phyloP scores from a whole-genome alignment of 2,797 vertebrate genomes.

The Enteromius anoplus region DNA sequence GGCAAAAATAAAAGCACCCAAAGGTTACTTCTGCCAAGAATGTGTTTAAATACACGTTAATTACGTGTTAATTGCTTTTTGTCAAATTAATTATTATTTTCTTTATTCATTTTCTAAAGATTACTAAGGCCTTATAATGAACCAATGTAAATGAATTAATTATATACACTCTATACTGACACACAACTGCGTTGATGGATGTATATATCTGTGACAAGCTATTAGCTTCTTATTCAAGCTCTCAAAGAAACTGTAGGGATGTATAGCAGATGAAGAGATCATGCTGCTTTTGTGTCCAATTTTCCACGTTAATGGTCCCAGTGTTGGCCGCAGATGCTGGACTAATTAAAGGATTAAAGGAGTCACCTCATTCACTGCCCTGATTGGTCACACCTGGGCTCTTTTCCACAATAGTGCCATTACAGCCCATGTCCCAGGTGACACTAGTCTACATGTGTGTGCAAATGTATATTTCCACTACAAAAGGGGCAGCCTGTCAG shows the following conservation, averaged over 20 bases:
- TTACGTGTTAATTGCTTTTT: not conserved
- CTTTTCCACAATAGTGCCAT: conserved; percentile 30
- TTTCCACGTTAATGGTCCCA: conserved; percentile 23
- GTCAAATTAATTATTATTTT: not conserved
- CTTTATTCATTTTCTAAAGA: not conserved
- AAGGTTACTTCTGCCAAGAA: not conserved
- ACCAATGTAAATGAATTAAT: not conserved
- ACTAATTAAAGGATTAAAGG: conserved; percentile 59
- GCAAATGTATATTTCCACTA: conserved; percentile 40
- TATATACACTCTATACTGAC: not conserved
- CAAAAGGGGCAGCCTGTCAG: conserved; percentile 3
- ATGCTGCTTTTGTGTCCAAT: conserved; percentile 41
- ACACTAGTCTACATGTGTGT: conserved; percentile 28
- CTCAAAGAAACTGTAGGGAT: not conserved
- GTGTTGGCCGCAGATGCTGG: conserved; percentile 47
- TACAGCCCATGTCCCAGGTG: conserved; percentile 14
- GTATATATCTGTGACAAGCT: conserved; percentile 8
- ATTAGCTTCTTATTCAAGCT: conserved; percentile 13
- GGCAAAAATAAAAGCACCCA: not conserved
- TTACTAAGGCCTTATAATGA: not conserved
- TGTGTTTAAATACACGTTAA: not conserved
- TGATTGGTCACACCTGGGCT: conserved; percentile 52
- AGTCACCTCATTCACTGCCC: conserved; percentile 35
- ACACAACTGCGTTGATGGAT: not conserved
- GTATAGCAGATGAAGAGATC: conserved; percentile 24